Base-by-base conservation (phyloP, 1,140 invertebrate species). In the Sweltsa coloradensis region DNA sequence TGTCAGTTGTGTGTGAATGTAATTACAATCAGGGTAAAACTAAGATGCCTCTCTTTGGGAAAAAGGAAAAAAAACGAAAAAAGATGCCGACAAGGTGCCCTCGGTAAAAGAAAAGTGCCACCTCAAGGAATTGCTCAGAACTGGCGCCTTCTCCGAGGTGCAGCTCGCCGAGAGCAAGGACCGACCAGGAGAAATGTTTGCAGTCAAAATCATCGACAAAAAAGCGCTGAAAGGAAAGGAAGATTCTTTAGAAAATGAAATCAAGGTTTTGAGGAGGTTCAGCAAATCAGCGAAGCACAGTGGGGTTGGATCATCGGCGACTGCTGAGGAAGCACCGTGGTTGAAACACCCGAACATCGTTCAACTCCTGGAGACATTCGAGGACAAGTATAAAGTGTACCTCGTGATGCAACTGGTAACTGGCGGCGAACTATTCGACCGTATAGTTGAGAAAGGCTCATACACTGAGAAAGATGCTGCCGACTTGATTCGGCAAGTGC, bases 361-460 rank as follows among this genome's bases (percentile, higher is more conserved):
- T 47, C 92, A 96, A 69, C 75, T 99, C 48, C 69, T 96, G 57
- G 96, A 99, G 72, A 97, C 95, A 7, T 98, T 87, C 65, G 95
- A 99, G 67, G 96, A 99, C 61, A 96, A 96, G 67, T 83, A 82
- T 53, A 93, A 94, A 70, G 93, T 98, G 27, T 99, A 97, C 70
- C 79, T 99, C 43, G 85, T 99, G 26, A 99, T 99, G 95, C 95
- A 99, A 72, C 68, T 99, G 81, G 95, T 99, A 9, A 99, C 95
- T 26, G 96, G 96, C 41, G 96, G 96, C 7, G 96, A 99, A 69
- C 68, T 99, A 34, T 99, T 99, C 68, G 96, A 99, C 64, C 75
- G 96, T 55, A 99, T 99, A 56, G 96, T 99, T 5, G 92, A 97
- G 61, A 99, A 98, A 69, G 96, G 96, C 34, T 97, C 93, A n/a